Base-by-base conservation (phyloP, 1,140 invertebrate species). In the Cardiocondyla obscurior region DNA sequence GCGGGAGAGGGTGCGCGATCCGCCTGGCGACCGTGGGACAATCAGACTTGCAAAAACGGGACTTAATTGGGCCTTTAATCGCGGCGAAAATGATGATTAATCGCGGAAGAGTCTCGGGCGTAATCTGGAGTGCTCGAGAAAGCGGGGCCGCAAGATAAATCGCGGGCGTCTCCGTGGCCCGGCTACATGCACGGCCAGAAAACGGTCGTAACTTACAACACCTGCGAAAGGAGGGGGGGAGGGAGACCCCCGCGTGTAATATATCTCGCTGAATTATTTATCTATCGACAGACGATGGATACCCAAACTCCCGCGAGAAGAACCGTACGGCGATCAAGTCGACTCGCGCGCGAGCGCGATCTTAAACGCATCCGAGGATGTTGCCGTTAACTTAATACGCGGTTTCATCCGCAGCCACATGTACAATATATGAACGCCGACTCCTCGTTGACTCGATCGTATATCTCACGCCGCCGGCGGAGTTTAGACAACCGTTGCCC, bases 21-120 rank as follows among this genome's bases (percentile, higher is more conserved):
- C 28, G 83, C 44, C 16, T 44, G 3, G 36, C 60, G 57, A 81
- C 79, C 85, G 86, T 85, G 57, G 83, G 84, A 91, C 90, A 91
- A 91, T 91, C 90, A 90, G 90, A 91, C 89, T 90, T 91, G 90
- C 90, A 90, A 91, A 91, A 90, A 88, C 83, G 81, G 65, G 30
- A 57, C 83, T 86, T 91, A 91, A 91, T 91, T 91, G 90, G 89
- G 67, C 83, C 81, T 86, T 90, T 91, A 91, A 85, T 81, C 74
- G 83, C 79, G 72, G 60, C 72, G 69, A 62, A 81, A 81, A 79
- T 79, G 88, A 91, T 91, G 90, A 91, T 91, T 91, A 91, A 91
- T 91, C 85, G 88, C 77, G 22, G 60, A 60, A 44, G 39, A 69
- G 79, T 60, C 64, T 62, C n/a, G 36, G 84, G 25, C 49, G 77